Percentiles rank a stretch among this genome's conserved stretches.
These are phyloP conservation scores for Phylloscopus trochiloides DNA, from an alignment of 2,113 vertebrate genomes.

Conservation along the genomic window DNA sequence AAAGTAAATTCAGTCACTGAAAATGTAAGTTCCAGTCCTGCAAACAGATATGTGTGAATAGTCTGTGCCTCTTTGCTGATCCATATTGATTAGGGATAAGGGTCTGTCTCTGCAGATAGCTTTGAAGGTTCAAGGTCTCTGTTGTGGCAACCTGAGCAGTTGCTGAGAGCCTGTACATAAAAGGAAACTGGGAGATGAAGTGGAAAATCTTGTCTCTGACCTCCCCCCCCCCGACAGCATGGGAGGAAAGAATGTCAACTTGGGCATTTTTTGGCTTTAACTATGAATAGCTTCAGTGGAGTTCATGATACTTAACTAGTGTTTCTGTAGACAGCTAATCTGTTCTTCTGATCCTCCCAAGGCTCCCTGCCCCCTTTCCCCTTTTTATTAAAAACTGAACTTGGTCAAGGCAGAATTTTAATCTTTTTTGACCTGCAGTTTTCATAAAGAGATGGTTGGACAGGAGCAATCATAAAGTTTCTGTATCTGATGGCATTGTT, in stretches of 20 bases:
- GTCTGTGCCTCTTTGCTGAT: slow-evolving; percentile 5
- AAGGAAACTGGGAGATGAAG: slow-evolving; percentile 49
- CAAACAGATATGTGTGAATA: neutral
- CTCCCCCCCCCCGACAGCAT: slow-evolving; percentile 11
- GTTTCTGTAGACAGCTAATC: slow-evolving; percentile 57
- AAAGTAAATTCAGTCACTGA: slow-evolving; percentile 2
- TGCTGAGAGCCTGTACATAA: slow-evolving; percentile 26
- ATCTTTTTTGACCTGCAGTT: slow-evolving; percentile 23
- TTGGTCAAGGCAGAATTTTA: slow-evolving; percentile 31
- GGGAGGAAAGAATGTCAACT: slow-evolving; percentile 54
- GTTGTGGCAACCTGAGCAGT: slow-evolving; percentile 32
- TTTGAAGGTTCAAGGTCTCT: slow-evolving; percentile 59
- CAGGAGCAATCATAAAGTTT: slow-evolving; percentile 30
- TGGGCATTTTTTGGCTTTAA: slow-evolving; percentile 48
- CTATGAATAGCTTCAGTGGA: slow-evolving; percentile 41
- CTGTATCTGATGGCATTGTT: slow-evolving; percentile 42
- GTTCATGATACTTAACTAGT: slow-evolving; percentile 58
- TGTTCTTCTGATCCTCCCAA: slow-evolving; percentile 53
- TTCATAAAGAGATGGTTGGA: slow-evolving; percentile 13
- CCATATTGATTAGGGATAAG: slow-evolving; percentile 46
- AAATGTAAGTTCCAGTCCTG: neutral
- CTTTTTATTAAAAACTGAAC: slow-evolving; percentile 48
- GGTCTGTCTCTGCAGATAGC: slow-evolving; percentile 28
- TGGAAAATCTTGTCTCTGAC: slow-evolving; percentile 47
- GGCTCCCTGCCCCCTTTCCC: neutral